Percentiles rank a stretch among this genome's conserved stretches.
Evolutionary conservation across 2,113 vertebrate species (phyloP).

Genomic region (Setophaga coronata): DNA sequence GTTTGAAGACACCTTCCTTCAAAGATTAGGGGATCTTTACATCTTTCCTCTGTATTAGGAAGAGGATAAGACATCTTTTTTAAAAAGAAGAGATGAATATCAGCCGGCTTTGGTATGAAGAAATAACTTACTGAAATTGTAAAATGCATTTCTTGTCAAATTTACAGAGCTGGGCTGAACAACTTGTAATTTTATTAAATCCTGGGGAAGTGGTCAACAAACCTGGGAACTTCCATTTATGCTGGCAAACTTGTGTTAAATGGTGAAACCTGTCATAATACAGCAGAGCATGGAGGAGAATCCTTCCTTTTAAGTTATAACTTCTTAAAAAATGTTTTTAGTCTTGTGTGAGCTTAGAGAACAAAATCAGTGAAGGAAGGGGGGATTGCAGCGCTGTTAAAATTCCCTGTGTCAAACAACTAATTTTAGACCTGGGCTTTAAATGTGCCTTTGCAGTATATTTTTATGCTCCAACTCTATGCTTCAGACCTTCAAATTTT

Average conservation of each 20-base stretch:
- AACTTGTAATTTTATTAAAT: background rate
- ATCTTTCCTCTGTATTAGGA: background rate
- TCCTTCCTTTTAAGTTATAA: background rate
- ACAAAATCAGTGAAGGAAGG: background rate
- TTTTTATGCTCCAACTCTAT: conserved; percentile 11
- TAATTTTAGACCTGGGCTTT: background rate
- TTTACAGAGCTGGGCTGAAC: background rate
- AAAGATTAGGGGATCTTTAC: background rate
- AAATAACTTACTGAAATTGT: background rate
- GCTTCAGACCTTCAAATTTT: conserved; percentile 34
- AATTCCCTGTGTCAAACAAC: background rate
- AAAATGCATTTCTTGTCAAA: background rate
- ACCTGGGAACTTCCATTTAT: background rate
- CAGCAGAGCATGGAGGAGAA: background rate
- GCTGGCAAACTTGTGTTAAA: background rate
- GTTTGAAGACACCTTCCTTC: background rate
- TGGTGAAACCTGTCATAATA: background rate
- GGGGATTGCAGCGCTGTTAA: background rate
- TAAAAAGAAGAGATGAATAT: background rate
- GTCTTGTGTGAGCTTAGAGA: background rate
- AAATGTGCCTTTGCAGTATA: conserved; percentile 1
- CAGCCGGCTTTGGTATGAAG: background rate
- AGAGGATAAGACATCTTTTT: background rate
- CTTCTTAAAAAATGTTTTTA: background rate
- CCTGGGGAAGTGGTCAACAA: background rate